phyloP scores from a whole-genome alignment of 2,797 vertebrate genomes.

The Chaunax sp. region DNA sequence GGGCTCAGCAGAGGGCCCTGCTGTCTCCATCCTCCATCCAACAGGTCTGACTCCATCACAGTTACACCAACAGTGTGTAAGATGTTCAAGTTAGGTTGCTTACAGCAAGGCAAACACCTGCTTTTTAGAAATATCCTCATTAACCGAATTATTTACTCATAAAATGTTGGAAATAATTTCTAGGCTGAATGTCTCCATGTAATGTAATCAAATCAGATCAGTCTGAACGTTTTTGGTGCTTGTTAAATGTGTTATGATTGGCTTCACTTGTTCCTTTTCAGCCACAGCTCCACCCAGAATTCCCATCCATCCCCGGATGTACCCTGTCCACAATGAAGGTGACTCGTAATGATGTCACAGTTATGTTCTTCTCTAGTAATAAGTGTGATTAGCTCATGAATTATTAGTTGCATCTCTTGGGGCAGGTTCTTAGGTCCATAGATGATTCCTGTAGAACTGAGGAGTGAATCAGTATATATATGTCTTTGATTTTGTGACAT shows the following conservation, averaged over 20 bases:
- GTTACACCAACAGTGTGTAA: not conserved
- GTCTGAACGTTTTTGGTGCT: no score
- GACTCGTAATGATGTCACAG: slow-evolving; percentile 1
- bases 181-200: no score
- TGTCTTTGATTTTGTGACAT: no score
- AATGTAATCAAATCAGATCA: no score
- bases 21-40: slow-evolving; percentile 86
- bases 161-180: not conserved
- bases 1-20: slow-evolving; percentile 81
- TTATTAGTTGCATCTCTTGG: no score
- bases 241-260: not conserved
- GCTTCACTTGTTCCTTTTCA: slow-evolving; percentile 38
- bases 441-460: not conserved
- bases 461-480: not conserved
- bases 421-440: no score
- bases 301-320: slow-evolving; percentile 74
- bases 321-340: slow-evolving; percentile 83
- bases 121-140: not conserved
- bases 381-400: not conserved
- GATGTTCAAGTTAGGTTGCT: not conserved
- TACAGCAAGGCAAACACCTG: not conserved
- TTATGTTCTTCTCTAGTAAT: no score
- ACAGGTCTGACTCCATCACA: slow-evolving; percentile 74
- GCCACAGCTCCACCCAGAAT: slow-evolving; percentile 76
- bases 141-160: not conserved